Conservation (phyloP, 2,888 invertebrate species). For the Malachius bipustulatus region DNA sequence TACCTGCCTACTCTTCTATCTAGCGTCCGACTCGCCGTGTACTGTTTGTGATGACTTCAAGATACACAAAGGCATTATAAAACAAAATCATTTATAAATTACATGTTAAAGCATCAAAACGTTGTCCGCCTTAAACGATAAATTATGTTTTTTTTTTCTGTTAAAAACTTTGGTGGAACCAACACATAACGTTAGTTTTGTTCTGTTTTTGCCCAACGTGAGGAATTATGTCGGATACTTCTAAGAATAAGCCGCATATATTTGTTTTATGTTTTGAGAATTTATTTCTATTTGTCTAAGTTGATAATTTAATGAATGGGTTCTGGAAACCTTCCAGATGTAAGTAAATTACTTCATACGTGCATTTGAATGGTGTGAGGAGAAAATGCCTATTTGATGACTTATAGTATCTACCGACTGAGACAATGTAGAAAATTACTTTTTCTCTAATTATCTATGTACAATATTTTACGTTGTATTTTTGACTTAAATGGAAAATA, state of each 20-base stretch:
- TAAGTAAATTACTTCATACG: neutral
- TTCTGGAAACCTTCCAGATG: neutral
- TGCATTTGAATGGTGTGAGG: neutral
- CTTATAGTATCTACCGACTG: too few species aligned
- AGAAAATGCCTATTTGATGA: too few species aligned
- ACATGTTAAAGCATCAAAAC: slow-evolving; percentile 38
- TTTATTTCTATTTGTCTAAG: neutral
- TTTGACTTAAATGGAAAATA: too few species aligned
- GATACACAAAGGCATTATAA: slow-evolving; percentile 37
- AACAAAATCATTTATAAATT: slow-evolving; percentile 40
- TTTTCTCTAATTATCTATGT: too few species aligned
- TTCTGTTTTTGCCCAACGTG: neutral
- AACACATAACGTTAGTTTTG: slow-evolving; percentile 3
- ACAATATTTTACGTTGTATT: too few species aligned
- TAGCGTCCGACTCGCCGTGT: slow-evolving; percentile 29
- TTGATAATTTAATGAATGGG: neutral
- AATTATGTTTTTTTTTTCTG: slow-evolving; percentile 32
- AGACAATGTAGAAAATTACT: too few species aligned
- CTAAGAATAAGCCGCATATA: slow-evolving; percentile 2
- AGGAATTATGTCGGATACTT: slow-evolving; percentile 1
- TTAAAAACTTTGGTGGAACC: neutral
- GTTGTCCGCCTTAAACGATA: slow-evolving; percentile 38
- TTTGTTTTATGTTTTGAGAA: slow-evolving; percentile 1
- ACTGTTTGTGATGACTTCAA: slow-evolving; percentile 33
- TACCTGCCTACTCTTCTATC: slow-evolving; percentile 35